A percentile compares a stretch with the other conserved stretches of the same genome.
phyloP scores from a whole-genome alignment of 1,140 invertebrate genomes.

The Tetragonula clypearis region DNA sequence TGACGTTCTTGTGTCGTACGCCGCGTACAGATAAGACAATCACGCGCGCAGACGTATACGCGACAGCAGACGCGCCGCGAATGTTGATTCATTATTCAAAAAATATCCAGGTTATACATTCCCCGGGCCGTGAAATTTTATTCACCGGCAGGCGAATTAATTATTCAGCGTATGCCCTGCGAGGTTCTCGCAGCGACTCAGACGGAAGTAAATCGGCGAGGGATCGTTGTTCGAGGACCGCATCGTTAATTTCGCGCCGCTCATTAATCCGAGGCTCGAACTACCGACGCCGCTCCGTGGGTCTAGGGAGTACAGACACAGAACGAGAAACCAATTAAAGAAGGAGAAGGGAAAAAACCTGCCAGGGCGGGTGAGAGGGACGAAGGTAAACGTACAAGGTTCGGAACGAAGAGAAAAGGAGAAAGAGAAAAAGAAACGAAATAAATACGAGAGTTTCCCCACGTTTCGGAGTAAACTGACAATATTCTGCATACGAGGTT shows the following conservation, averaged over 20 bases:
- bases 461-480: background rate
- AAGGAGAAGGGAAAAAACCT: background rate
- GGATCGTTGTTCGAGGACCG: constrained; percentile 16
- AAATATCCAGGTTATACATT: background rate
- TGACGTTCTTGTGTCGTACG: too few species aligned
- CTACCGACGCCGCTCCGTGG: background rate
- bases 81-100: background rate
- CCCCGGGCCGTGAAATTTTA: background rate
- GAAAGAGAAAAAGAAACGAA: background rate
- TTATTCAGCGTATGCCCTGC: background rate
- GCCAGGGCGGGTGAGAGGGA: too few species aligned
- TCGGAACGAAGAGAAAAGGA: too few species aligned
- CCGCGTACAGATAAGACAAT: background rate
- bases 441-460: background rate
- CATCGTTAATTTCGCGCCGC: constrained; percentile 18
- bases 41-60: background rate
- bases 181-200: background rate
- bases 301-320: background rate
- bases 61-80: background rate
- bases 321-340: background rate
- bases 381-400: background rate
- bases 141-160: background rate
- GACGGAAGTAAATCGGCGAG: background rate
- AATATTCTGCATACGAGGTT: background rate
- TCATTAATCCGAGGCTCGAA: background rate